Conservation (phyloP, 2,797 vertebrate genomes). For the Arvicola amphibius region DNA sequence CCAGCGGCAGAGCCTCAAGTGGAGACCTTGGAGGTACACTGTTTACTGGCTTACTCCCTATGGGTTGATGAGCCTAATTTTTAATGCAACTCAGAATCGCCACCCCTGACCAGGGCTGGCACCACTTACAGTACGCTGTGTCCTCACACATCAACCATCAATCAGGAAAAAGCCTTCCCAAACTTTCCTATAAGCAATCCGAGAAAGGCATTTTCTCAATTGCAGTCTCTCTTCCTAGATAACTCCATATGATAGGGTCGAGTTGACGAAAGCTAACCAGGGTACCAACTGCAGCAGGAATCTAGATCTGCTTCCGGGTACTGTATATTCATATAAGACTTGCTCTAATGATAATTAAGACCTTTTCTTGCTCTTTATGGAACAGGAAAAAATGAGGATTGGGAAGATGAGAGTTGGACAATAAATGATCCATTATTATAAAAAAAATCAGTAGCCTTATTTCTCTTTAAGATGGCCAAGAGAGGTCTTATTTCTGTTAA, state of each 20-base stretch:
- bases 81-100: no score
- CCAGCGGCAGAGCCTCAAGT: not conserved
- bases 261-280: not conserved
- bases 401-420: not conserved
- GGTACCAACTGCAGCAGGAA: not conserved
- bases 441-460: not conserved
- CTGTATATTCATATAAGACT: not conserved
- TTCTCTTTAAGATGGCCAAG: not conserved
- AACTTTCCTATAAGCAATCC: not conserved
- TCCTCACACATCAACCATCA: not conserved
- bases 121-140: not conserved
- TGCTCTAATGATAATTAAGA: not conserved
- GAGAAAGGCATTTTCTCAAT: not conserved
- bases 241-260: not conserved
- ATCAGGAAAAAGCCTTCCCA: no score
- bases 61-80: not conserved
- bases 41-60: not conserved
- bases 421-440: not conserved
- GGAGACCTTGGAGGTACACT: not conserved
- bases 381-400: not conserved
- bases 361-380: not conserved
- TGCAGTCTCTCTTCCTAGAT: not conserved
- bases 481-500: conserved; percentile 8
- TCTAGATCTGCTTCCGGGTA: not conserved
- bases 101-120: no score